These are phyloP conservation scores for Apotomis betuletana DNA, from an alignment of 2,888 invertebrate species.

Conservation along the genomic window DNA sequence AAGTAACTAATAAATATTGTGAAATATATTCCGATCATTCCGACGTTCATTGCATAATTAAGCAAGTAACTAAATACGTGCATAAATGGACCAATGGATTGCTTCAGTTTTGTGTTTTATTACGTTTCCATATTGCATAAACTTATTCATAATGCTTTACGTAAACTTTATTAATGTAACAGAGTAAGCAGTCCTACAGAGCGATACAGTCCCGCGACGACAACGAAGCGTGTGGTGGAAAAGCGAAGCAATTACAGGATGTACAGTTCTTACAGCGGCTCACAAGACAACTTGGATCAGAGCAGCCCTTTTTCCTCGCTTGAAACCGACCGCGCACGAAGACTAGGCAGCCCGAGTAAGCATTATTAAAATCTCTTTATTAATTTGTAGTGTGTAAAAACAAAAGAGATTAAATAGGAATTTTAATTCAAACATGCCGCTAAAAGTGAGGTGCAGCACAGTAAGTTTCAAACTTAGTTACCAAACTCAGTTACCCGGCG, in stretches of 20 bases:
- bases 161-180: conserved; percentile 36
- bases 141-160: no score
- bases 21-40: neutral
- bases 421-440: neutral
- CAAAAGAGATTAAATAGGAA: no score
- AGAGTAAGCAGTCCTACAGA: conserved; percentile 76
- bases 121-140: no score
- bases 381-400: no score
- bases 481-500: conserved; percentile 17
- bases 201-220: conserved; percentile 74
- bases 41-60: neutral
- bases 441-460: neutral
- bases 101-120: no score
- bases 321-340: conserved; percentile 67
- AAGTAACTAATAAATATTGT: neutral
- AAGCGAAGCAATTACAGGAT: conserved; percentile 78
- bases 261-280: conserved; percentile 75
- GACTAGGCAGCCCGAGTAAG: conserved; percentile 78
- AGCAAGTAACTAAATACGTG: neutral
- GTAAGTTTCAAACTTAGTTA: conserved; percentile 7
- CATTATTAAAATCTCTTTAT: no score
- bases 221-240: conserved; percentile 74
- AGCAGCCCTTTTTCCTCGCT: conserved; percentile 72
- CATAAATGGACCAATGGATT: no score
- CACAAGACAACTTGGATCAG: conserved; percentile 76